A percentile compares a stretch with the other conserved stretches of the same genome.
Evolutionary conservation across 2,888 invertebrate species (phyloP).

Genomic region (Aphodius sticticus): DNA sequence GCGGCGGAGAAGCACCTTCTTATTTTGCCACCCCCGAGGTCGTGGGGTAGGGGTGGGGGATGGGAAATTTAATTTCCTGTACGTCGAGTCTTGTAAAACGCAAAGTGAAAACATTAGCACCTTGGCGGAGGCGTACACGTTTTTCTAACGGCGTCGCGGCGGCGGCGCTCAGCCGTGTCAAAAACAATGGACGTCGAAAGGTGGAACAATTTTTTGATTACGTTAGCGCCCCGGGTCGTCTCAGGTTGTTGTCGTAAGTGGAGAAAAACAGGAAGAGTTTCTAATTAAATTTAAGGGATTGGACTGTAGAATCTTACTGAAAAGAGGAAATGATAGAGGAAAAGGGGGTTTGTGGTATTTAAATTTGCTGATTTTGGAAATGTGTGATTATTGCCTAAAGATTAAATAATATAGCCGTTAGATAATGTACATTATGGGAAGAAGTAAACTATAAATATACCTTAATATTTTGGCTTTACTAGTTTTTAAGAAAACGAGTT

Average conservation of each 20-base stretch:
- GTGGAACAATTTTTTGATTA: not conserved
- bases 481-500: too few species aligned
- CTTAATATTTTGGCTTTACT: too few species aligned
- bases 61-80: slow-evolving; percentile 62
- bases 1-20: slow-evolving; percentile 52
- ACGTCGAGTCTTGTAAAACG: slow-evolving; percentile 56
- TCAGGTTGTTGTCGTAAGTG: not conserved
- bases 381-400: too few species aligned
- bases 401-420: too few species aligned
- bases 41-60: not conserved
- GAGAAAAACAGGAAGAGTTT: not conserved
- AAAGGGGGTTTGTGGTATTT: too few species aligned
- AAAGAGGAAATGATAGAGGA: too few species aligned
- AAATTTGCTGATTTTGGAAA: too few species aligned
- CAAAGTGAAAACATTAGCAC: slow-evolving; percentile 61
- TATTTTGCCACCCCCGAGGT: slow-evolving; percentile 61
- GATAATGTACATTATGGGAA: too few species aligned
- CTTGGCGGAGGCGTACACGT: slow-evolving; percentile 45
- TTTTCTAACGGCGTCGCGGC: slow-evolving; percentile 10
- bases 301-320: too few species aligned
- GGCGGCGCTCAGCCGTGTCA: not conserved
- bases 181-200: not conserved
- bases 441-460: too few species aligned
- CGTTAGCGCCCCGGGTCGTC: not conserved
- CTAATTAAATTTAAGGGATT: not conserved